These are phyloP conservation scores for Anseranas semipalmata DNA, from an alignment of 2,113 vertebrate genomes.

Conservation along the genomic window DNA sequence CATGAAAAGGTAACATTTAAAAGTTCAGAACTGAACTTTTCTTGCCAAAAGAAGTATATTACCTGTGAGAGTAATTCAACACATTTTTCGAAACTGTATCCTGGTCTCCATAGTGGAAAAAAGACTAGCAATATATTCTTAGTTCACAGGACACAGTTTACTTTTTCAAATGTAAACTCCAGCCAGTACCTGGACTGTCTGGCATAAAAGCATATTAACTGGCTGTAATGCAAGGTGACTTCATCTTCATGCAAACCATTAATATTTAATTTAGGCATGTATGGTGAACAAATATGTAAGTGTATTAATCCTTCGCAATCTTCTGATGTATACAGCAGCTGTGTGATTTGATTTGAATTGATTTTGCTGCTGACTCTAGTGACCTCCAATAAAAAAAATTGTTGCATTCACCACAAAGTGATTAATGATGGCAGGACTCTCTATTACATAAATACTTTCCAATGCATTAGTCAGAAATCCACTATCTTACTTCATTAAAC, in stretches of 20 bases:
- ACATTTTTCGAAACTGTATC: neutral
- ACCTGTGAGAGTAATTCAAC: neutral
- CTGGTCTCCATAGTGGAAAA: neutral
- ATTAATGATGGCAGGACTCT: constrained; percentile 46
- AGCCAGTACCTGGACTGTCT: neutral
- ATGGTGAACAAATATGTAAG: neutral
- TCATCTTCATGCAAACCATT: neutral
- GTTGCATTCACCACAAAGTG: constrained; percentile 36
- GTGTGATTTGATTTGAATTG: constrained; percentile 59
- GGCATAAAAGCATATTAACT: neutral
- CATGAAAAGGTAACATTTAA: neutral
- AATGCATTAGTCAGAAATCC: constrained; percentile 62
- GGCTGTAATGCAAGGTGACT: neutral
- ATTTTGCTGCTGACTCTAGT: constrained; percentile 54
- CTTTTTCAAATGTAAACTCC: neutral
- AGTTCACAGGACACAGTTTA: neutral
- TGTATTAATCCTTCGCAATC: constrained; percentile 28
- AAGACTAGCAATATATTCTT: neutral
- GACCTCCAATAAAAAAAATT: constrained; percentile 60
- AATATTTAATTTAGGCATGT: constrained; percentile 23
- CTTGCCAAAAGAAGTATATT: constrained; percentile 9
- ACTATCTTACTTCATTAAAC: constrained; percentile 68
- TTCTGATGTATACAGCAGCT: constrained; percentile 17
- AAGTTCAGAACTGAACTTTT: neutral
- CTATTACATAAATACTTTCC: constrained; percentile 48